A percentile compares a stretch with the other conserved stretches of the same genome.
Evolutionary conservation across 2,797 vertebrate species (phyloP).

Genomic region (Rousettus madagascariensis): DNA sequence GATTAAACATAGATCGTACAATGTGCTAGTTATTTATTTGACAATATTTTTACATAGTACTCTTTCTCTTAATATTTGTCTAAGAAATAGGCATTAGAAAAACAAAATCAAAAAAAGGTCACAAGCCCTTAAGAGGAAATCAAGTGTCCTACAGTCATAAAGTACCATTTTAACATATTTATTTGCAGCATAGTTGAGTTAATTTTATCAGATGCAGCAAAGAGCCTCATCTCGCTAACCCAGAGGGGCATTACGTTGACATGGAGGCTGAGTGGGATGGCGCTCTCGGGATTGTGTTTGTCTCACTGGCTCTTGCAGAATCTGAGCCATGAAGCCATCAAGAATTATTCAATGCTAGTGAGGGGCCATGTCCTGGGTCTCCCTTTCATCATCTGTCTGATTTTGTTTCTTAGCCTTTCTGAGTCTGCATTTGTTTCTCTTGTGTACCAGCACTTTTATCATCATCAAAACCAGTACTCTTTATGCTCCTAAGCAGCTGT

Average conservation of each 20-base stretch:
- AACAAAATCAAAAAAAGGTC: background rate
- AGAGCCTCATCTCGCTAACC: background rate
- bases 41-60: background rate
- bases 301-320: background rate
- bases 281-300: rapidly evolving
- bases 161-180: background rate
- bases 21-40: background rate
- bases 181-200: background rate
- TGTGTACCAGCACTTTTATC: background rate
- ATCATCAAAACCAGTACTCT: background rate
- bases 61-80: background rate
- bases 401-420: background rate
- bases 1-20: background rate
- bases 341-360: background rate
- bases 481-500: background rate
- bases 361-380: rapidly evolving
- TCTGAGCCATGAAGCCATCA: background rate
- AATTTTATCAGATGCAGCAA: background rate
- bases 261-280: rapidly evolving
- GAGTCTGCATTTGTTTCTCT: background rate
- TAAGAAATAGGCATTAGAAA: background rate
- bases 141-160: background rate
- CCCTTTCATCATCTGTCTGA: background rate
- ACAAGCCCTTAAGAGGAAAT: background rate
- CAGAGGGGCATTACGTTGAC: background rate